A percentile compares a stretch with the other conserved stretches of the same genome.
These are phyloP conservation scores for Mobula hypostoma DNA, from an alignment of 2,113 vertebrate species.

Conservation along the genomic window DNA sequence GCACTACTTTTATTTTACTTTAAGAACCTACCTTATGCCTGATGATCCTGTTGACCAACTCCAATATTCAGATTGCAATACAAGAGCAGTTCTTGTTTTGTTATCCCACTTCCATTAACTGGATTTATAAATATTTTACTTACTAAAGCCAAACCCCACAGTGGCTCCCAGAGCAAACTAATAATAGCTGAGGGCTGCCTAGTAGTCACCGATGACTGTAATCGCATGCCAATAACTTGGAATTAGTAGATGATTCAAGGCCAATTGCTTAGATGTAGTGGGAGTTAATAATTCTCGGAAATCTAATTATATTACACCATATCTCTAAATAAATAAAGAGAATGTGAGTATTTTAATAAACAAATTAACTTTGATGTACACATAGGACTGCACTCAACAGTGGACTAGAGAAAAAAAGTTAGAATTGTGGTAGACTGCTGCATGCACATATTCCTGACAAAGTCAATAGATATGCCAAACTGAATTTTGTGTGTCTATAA, in stretches of 20 bases:
- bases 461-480: background rate
- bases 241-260: background rate
- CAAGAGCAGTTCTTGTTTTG: background rate
- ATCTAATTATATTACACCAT: background rate
- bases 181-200: background rate
- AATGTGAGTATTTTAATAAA: background rate
- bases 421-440: background rate
- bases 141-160: background rate
- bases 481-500: no score
- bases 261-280: background rate
- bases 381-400: background rate
- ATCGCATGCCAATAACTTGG: background rate
- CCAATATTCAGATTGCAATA: background rate
- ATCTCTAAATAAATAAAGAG: background rate
- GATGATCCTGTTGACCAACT: background rate
- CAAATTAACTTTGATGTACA: background rate
- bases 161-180: background rate
- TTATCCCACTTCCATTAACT: background rate
- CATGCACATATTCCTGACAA: background rate
- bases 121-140: background rate
- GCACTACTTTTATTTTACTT: background rate
- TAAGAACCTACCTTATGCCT: background rate
- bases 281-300: background rate
- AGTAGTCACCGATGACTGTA: background rate
- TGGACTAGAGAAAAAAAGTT: background rate